A percentile compares a stretch with the other conserved stretches of the same genome.
These are phyloP conservation scores for Chironomus tentans DNA, from an alignment of 2,888 invertebrate species.

Conservation along the genomic window DNA sequence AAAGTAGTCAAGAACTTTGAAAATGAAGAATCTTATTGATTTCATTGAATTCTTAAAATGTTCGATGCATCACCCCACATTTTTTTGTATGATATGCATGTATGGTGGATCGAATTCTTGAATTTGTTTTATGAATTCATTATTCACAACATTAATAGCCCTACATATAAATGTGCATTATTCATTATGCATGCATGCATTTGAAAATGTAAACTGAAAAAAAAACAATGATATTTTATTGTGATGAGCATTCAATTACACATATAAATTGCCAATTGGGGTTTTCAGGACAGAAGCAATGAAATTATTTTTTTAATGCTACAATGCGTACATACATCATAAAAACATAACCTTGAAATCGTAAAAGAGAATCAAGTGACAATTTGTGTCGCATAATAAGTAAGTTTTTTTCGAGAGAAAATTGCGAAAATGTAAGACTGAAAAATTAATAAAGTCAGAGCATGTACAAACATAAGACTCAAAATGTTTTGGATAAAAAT, in stretches of 20 bases:
- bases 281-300: conserved; percentile 3
- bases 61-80: too few relatives aligned
- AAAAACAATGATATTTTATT: conserved; percentile 18
- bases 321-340: conserved; percentile 2
- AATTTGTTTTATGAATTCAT: background rate
- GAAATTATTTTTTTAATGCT: background rate
- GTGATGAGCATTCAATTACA: background rate
- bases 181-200: background rate
- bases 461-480: background rate
- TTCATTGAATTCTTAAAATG: too few relatives aligned
- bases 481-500: background rate
- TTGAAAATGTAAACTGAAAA: background rate
- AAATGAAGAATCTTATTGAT: too few relatives aligned
- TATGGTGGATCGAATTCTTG: too few relatives aligned
- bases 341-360: conserved; percentile 19
- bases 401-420: too few relatives aligned
- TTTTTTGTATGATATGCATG: too few relatives aligned
- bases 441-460: background rate
- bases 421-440: too few relatives aligned
- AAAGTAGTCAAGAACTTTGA: too few relatives aligned
- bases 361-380: background rate
- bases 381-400: background rate
- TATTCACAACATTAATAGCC: background rate
- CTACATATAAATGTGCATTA: background rate
- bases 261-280: conserved; percentile 15